These are phyloP conservation scores for Eucriotettix oculatus DNA, from an alignment of 2,888 invertebrate genomes.

Conservation along the genomic window DNA sequence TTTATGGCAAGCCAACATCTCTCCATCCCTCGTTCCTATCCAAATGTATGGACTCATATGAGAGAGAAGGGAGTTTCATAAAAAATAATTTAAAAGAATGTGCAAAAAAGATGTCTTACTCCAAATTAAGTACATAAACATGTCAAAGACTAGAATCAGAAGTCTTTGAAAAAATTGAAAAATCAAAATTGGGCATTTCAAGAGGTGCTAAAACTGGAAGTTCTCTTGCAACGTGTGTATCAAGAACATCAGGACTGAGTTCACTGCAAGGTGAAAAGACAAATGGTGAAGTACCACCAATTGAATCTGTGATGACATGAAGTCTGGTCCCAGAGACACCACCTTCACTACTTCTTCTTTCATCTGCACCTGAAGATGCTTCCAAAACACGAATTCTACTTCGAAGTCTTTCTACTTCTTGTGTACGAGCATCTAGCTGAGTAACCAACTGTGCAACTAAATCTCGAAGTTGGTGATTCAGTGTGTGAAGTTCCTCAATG, in stretches of 20 bases:
- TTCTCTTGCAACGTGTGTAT: slow-evolving; percentile 14
- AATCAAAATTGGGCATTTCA: slow-evolving; percentile 44
- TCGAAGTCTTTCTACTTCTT: slow-evolving; percentile 41
- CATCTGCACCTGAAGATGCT: slow-evolving; percentile 1
- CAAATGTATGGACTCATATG: no score
- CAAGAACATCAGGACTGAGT: slow-evolving; percentile 13
- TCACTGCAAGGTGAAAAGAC: slow-evolving; percentile 20
- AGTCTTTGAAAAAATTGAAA: slow-evolving; percentile 18
- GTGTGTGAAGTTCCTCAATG: slow-evolving; percentile 47
- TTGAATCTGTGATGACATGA: slow-evolving; percentile 12
- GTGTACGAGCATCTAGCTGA: slow-evolving; percentile 46
- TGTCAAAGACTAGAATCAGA: background rate
- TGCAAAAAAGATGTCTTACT: no score
- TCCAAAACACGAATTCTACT: slow-evolving; percentile 7
- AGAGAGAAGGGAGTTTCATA: no score
- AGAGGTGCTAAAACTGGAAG: slow-evolving; percentile 37
- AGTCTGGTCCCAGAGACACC: slow-evolving; percentile 1
- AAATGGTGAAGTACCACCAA: slow-evolving; percentile 18
- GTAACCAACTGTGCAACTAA: slow-evolving; percentile 40
- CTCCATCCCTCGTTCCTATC: no score
- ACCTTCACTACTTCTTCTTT: background rate
- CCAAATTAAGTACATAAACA: no score
- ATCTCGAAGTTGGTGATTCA: slow-evolving; percentile 43
- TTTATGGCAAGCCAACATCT: no score
- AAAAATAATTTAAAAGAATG: no score